A percentile compares a stretch with the other conserved stretches of the same genome.
These are phyloP conservation scores for Gallinago nigripennis DNA, from an alignment of 2,797 vertebrate genomes.

Conservation along the genomic window DNA sequence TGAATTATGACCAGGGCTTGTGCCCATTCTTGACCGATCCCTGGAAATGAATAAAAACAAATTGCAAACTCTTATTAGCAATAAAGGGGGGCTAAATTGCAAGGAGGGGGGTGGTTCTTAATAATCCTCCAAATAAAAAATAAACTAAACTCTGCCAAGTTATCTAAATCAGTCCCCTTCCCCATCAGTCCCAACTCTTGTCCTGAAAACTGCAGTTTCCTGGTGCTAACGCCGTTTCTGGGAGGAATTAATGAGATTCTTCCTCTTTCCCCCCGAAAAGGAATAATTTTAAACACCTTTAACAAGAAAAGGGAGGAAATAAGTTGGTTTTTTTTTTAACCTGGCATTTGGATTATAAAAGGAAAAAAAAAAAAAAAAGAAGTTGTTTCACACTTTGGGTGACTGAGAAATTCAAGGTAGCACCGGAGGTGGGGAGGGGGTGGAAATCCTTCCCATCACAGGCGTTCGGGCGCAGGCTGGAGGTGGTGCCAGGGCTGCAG, in stretches of 20 bases:
- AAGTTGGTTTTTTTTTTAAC: neutral
- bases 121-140: neutral
- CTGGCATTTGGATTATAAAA: neutral
- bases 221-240: neutral
- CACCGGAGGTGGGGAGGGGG: neutral
- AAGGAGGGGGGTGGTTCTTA: neutral
- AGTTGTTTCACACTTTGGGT: neutral
- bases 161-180: neutral
- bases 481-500: neutral
- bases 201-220: conserved; percentile 23
- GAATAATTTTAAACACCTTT: conserved; percentile 44
- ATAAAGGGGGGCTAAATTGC: neutral
- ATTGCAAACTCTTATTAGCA: neutral
- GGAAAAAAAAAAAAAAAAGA: neutral
- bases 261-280: neutral
- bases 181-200: neutral
- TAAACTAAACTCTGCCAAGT: neutral
- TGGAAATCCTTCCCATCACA: neutral
- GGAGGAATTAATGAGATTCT: conserved; percentile 47
- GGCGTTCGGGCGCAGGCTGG: fast-evolving
- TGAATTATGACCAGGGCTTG: neutral
- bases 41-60: neutral
- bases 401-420: neutral
- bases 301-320: conserved; percentile 39
- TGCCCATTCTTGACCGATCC: neutral